Conservation (phyloP, 2,888 invertebrate genomes). For the Limenitis camilla region DNA sequence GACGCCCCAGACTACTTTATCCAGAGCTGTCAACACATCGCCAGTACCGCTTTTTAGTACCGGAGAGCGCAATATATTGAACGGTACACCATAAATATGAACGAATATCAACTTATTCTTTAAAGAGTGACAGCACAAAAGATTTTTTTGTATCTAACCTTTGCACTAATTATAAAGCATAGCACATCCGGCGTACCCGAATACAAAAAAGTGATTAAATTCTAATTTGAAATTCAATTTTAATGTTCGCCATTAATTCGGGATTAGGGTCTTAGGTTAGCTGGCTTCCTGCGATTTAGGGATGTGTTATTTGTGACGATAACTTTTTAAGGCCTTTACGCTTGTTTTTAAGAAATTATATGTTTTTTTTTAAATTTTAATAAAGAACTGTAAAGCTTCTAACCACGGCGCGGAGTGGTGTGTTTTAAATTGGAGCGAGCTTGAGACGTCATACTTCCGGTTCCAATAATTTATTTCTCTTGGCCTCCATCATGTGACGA, state of each 20-base stretch:
- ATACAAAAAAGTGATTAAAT: slow-evolving; percentile 57
- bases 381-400: slow-evolving; percentile 28
- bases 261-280: slow-evolving; percentile 43
- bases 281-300: slow-evolving; percentile 55
- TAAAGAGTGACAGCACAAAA: slow-evolving; percentile 31
- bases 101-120: slow-evolving; percentile 9
- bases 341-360: slow-evolving; percentile 24
- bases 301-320: slow-evolving; percentile 45
- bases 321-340: slow-evolving; percentile 41
- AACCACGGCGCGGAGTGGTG: slow-evolving; percentile 40
- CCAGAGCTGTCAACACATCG: slow-evolving; percentile 47
- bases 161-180: slow-evolving; percentile 64
- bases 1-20: slow-evolving; percentile 50
- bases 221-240: slow-evolving; percentile 62
- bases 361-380: slow-evolving; percentile 26
- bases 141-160: slow-evolving; percentile 41
- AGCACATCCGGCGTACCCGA: slow-evolving; percentile 55
- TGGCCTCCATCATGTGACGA: slow-evolving; percentile 63
- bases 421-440: slow-evolving; percentile 67
- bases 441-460: slow-evolving; percentile 71
- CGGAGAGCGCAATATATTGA: slow-evolving; percentile 8
- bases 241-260: slow-evolving; percentile 46
- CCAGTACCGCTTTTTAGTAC: slow-evolving; percentile 26
- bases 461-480: slow-evolving; percentile 69
- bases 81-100: slow-evolving; percentile 11